Conservation (phyloP, 2,797 vertebrate species). For the Nyctalus aviator region DNA sequence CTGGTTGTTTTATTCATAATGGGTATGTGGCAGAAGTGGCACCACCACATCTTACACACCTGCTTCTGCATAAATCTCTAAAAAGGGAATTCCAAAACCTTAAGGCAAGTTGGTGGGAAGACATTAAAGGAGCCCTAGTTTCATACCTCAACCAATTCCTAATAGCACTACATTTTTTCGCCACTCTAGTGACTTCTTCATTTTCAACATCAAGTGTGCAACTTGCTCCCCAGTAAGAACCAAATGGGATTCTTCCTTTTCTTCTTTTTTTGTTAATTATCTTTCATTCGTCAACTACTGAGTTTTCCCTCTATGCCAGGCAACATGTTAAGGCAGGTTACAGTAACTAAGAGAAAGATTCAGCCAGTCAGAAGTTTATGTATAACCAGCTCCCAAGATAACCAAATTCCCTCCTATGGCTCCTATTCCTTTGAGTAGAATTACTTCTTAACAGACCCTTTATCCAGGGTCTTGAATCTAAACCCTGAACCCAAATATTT, state of each 20-base stretch:
- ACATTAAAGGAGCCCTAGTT: not conserved
- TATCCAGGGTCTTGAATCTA: not conserved
- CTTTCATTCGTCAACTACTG: slow-evolving; percentile 18
- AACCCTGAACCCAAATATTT: not conserved
- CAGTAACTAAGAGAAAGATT: not conserved
- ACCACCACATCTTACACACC: not conserved
- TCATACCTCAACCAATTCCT: not conserved
- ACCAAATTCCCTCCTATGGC: not conserved
- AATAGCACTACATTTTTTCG: not conserved
- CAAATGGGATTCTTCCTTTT: not conserved
- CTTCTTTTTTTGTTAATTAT: slow-evolving; percentile 42
- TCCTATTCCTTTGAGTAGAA: not conserved
- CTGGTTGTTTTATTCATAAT: not conserved
- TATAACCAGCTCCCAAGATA: not conserved
- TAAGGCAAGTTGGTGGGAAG: not conserved
- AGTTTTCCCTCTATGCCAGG: not conserved
- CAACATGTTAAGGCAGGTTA: not conserved
- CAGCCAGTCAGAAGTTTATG: not conserved
- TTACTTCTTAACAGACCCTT: not conserved
- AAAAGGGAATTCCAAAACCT: not conserved
- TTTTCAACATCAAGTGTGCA: not conserved
- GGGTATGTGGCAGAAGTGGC: not conserved
- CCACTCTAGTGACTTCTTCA: not conserved
- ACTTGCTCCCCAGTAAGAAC: not conserved
- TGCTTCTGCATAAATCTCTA: not conserved